Conservation (phyloP, 1,140 invertebrate species). For the Sinella curviseta region DNA sequence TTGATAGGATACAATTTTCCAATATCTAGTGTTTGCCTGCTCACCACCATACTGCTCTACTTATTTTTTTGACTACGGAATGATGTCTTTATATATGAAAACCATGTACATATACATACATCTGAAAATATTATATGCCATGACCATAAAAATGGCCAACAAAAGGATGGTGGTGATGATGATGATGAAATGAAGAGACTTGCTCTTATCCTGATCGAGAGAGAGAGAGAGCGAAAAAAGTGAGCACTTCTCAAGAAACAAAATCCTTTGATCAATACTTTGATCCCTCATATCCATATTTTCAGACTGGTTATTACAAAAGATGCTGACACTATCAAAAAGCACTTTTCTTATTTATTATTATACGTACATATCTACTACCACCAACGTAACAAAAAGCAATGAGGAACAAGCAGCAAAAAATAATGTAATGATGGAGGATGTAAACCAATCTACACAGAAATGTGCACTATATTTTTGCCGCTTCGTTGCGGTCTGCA, state of each 20-base stretch:
- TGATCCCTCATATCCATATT: slow-evolving; percentile 24
- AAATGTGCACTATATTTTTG: too few relatives aligned
- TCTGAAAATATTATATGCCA: neutral
- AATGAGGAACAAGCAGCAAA: too few relatives aligned
- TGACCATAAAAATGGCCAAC: neutral
- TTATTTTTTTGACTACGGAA: too few relatives aligned
- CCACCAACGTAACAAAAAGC: neutral
- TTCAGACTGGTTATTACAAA: slow-evolving; percentile 1
- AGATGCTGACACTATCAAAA: slow-evolving; percentile 17
- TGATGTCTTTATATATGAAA: too few relatives aligned
- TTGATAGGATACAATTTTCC: neutral
- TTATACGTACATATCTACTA: neutral
- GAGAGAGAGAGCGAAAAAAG: neutral
- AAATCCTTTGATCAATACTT: slow-evolving; percentile 26
- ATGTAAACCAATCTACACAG: too few relatives aligned
- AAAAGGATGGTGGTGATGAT: neutral
- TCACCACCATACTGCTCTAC: too few relatives aligned
- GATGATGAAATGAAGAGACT: neutral
- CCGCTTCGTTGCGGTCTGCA: too few relatives aligned
- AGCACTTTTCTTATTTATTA: neutral
- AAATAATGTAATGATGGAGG: too few relatives aligned
- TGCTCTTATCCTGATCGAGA: neutral
- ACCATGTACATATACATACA: too few relatives aligned
- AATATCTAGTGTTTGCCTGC: neutral
- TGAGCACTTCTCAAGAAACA: neutral